Conservation (phyloP, 2,888 invertebrate species). For the Lycaena phlaeas region DNA sequence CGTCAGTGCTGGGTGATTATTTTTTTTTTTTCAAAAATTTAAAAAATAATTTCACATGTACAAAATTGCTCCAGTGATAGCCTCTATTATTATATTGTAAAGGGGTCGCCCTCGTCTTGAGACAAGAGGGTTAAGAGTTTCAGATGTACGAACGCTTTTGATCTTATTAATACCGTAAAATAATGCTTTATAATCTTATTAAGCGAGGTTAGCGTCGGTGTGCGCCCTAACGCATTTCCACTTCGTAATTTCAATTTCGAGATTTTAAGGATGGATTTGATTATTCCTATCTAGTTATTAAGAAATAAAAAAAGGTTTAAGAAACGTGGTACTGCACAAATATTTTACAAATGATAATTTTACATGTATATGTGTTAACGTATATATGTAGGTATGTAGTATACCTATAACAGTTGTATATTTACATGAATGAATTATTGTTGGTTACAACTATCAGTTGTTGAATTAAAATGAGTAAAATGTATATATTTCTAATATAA, state of each 20-base stretch:
- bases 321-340: too few relatives aligned
- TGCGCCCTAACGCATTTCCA: constrained; percentile 42
- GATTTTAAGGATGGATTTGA: constrained; percentile 24
- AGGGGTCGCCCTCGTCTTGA: constrained; percentile 9
- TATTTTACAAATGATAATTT: too few relatives aligned
- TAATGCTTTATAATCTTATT: constrained; percentile 84
- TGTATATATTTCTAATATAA: too few relatives aligned
- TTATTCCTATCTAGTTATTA: not conserved
- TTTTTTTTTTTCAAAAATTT: constrained; percentile 68
- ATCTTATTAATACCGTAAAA: constrained; percentile 84
- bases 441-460: too few relatives aligned
- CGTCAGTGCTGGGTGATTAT: too few relatives aligned
- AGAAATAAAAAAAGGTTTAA: not conserved
- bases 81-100: constrained; percentile 6
- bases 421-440: too few relatives aligned
- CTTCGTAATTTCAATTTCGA: constrained; percentile 52
- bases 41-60: constrained; percentile 42
- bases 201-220: constrained; percentile 78
- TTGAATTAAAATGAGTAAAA: not conserved
- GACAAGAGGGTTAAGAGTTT: constrained; percentile 71
- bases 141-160: constrained; percentile 78
- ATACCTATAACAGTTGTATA: too few relatives aligned
- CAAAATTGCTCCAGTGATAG: not conserved
- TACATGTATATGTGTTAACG: too few relatives aligned
- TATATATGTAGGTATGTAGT: too few relatives aligned